Conservation (phyloP, 2,113 vertebrate genomes). For the Coptodon bakossiorum region DNA sequence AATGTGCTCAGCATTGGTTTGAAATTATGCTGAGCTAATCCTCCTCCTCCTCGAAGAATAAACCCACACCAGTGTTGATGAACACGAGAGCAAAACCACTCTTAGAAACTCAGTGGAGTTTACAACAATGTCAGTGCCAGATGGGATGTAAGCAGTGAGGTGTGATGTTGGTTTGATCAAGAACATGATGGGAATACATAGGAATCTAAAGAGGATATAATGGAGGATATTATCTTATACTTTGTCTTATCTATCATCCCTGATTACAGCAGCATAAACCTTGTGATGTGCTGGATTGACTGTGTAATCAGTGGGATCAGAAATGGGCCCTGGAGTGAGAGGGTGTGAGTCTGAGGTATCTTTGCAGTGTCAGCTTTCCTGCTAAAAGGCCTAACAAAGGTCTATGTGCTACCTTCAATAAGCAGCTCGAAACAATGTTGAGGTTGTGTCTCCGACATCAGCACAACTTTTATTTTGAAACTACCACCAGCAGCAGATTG, state of each 20-base stretch:
- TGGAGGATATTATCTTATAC: background rate
- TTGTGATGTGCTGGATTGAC: background rate
- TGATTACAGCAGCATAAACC: background rate
- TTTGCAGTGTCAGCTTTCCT: background rate
- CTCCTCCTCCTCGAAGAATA: background rate
- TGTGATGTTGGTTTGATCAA: background rate
- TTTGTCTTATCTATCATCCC: background rate
- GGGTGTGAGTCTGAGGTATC: background rate
- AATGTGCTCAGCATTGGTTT: background rate
- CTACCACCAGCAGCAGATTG: background rate
- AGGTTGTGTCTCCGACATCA: background rate
- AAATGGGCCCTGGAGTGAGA: accelerated
- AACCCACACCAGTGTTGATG: background rate
- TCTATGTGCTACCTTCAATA: accelerated
- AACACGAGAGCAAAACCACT: background rate
- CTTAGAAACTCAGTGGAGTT: background rate
- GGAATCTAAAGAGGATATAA: background rate
- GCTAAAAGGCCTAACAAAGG: background rate
- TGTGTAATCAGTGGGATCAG: background rate
- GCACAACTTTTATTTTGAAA: background rate
- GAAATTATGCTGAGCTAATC: conserved; percentile 28
- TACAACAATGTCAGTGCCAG: background rate
- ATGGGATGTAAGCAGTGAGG: background rate
- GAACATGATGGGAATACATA: background rate
- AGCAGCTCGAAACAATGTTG: background rate